phyloP scores from a whole-genome alignment of 1,140 invertebrate genomes.

The Epicauta chinensis region DNA sequence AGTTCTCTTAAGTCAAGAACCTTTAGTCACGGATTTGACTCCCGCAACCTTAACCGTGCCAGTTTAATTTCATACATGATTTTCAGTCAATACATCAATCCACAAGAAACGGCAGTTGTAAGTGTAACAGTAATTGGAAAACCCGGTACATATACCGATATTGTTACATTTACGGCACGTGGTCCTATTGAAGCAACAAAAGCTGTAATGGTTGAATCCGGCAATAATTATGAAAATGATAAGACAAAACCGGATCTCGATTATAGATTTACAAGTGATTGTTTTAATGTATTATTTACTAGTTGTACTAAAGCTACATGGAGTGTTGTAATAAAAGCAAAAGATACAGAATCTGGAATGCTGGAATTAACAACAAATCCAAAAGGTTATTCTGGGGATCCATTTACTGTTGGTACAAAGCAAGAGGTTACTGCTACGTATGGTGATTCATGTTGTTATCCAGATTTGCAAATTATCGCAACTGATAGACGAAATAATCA shows the following conservation, averaged over 20 bases:
- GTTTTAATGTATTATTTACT: slow-evolving; percentile 39
- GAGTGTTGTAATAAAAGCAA: slow-evolving; percentile 45
- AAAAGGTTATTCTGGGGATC: slow-evolving; percentile 37
- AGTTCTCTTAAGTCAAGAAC: too few relatives aligned
- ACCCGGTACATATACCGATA: slow-evolving; percentile 30
- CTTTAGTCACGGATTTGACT: too few relatives aligned
- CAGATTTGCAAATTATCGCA: slow-evolving; percentile 43
- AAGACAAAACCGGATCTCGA: slow-evolving; percentile 39
- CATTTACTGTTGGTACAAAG: slow-evolving; percentile 45
- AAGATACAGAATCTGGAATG: slow-evolving; percentile 46
- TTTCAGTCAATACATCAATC: slow-evolving; percentile 12
- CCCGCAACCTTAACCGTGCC: too few relatives aligned
- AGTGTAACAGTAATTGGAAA: slow-evolving; percentile 16
- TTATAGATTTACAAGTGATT: slow-evolving; percentile 47
- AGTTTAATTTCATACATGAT: too few relatives aligned
- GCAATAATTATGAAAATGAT: slow-evolving; percentile 33
- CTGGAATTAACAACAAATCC: slow-evolving; percentile 42
- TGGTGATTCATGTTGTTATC: slow-evolving; percentile 47
- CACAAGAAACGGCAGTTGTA: slow-evolving; percentile 24
- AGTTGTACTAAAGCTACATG: slow-evolving; percentile 45
- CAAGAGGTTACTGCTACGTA: slow-evolving; percentile 45
- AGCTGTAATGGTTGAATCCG: slow-evolving; percentile 41
- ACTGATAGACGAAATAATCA: slow-evolving; percentile 43
- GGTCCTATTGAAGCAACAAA: slow-evolving; percentile 41
- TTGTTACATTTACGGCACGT: slow-evolving; percentile 40